A percentile compares a stretch with the other conserved stretches of the same genome.
phyloP scores from a whole-genome alignment of 1,140 invertebrate species.

The Euwallacea similis region DNA sequence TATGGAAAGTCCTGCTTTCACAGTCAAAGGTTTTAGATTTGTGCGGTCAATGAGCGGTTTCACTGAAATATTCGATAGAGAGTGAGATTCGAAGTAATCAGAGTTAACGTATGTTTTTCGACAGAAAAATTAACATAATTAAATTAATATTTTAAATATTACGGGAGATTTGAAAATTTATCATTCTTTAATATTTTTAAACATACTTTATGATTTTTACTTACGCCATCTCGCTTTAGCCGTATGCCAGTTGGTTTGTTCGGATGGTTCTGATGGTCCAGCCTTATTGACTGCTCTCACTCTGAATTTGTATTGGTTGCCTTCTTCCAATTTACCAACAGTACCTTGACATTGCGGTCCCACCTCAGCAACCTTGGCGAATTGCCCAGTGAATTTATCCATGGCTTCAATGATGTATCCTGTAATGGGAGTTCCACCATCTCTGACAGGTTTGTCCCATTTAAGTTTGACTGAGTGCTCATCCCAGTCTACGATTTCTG shows the following conservation, averaged over 20 bases:
- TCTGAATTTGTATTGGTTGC: constrained; percentile 94
- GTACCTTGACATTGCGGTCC: constrained; percentile 79
- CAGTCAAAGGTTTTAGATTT: constrained; percentile 78
- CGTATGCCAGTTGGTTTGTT: constrained; percentile 92
- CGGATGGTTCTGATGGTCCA: constrained; percentile 91
- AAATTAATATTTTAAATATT: background rate
- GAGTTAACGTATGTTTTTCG: background rate
- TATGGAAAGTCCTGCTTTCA: constrained; percentile 91
- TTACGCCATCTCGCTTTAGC: constrained; percentile 90
- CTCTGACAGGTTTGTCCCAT: constrained; percentile 93
- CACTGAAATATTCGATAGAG: constrained; percentile 60
- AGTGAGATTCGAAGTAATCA: background rate
- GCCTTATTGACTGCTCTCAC: constrained; percentile 95
- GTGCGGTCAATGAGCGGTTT: constrained; percentile 92
- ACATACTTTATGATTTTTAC: constrained; percentile 50
- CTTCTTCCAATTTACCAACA: constrained; percentile 88
- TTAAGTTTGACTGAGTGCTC: constrained; percentile 90
- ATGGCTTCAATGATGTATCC: constrained; percentile 92
- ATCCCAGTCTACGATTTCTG: constrained; percentile 92
- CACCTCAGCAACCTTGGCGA: constrained; percentile 74
- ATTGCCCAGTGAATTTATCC: constrained; percentile 69
- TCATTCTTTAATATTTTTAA: background rate
- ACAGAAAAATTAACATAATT: background rate
- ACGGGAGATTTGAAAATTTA: background rate
- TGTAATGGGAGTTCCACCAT: constrained; percentile 95